A percentile compares a stretch with the other conserved stretches of the same genome.
phyloP scores from a whole-genome alignment of 2,888 invertebrate genomes.

The Apamea sordens region DNA sequence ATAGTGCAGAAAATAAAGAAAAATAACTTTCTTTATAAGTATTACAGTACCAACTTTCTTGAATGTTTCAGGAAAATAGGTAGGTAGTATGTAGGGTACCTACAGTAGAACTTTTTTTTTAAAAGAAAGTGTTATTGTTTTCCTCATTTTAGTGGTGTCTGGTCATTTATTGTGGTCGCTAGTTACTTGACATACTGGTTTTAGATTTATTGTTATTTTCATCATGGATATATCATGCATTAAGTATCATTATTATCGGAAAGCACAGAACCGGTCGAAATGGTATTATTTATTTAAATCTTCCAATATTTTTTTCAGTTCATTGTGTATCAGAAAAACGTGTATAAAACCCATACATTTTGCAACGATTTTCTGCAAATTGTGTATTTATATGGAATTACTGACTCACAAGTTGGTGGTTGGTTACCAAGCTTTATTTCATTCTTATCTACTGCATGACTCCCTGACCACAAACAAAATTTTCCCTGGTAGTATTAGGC shows the following conservation, averaged over 20 bases:
- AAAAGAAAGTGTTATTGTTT: background rate
- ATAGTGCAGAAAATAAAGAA: too few species aligned
- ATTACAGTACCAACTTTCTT: background rate
- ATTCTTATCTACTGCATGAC: background rate
- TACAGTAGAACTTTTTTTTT: too few species aligned
- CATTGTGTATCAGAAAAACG: background rate
- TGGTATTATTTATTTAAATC: background rate
- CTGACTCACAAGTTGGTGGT: constrained; percentile 9
- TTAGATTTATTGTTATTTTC: background rate
- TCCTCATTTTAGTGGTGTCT: background rate
- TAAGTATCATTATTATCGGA: too few species aligned
- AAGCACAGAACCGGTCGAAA: too few species aligned
- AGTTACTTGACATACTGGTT: background rate
- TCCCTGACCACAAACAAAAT: background rate
- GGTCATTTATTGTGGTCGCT: background rate
- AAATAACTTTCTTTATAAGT: background rate
- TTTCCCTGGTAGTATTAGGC: background rate
- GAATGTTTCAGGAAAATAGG: background rate
- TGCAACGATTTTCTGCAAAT: background rate
- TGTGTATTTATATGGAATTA: background rate
- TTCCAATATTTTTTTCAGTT: background rate
- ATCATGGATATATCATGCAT: background rate
- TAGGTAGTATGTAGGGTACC: too few species aligned
- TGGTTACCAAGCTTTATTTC: constrained; percentile 4
- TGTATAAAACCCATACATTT: background rate